Conservation (phyloP, 2,888 invertebrate species). For the Tiliacea citrago region DNA sequence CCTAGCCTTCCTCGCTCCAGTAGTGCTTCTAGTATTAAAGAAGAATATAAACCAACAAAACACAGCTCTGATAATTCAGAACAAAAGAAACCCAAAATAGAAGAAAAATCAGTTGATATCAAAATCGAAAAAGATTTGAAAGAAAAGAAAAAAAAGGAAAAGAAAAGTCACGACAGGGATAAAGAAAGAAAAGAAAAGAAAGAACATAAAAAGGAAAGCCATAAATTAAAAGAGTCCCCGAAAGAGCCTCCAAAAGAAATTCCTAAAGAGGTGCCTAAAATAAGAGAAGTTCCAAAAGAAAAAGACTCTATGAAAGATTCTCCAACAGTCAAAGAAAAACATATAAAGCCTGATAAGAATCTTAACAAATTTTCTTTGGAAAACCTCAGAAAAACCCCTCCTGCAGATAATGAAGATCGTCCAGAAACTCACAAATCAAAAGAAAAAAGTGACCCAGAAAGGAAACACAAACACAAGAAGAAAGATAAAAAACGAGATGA, state of each 20-base stretch:
- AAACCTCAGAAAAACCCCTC: constrained; percentile 87
- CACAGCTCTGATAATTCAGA: constrained; percentile 79
- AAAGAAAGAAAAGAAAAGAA: constrained; percentile 91
- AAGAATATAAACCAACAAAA: constrained; percentile 84
- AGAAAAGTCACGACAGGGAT: constrained; percentile 92
- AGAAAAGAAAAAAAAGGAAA: constrained; percentile 91
- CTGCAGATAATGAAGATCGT: constrained; percentile 81
- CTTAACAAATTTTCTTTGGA: constrained; percentile 87
- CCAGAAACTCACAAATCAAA: constrained; percentile 83
- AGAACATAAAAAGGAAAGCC: constrained; percentile 91
- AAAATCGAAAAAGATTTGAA: constrained; percentile 89
- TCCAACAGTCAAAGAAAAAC: constrained; percentile 82
- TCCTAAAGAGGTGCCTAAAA: constrained; percentile 78
- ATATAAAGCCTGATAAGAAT: constrained; percentile 82
- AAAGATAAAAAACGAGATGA: constrained; percentile 93
- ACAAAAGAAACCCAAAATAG: constrained; percentile 83
- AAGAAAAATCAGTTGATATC: constrained; percentile 89
- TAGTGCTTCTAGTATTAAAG: constrained; percentile 86
- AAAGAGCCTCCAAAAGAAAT: constrained; percentile 83
- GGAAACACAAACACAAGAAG: constrained; percentile 92
- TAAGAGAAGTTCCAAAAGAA: constrained; percentile 83
- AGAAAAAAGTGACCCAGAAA: constrained; percentile 89
- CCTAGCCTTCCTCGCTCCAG: constrained; percentile 83
- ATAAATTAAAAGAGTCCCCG: constrained; percentile 85
- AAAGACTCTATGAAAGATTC: constrained; percentile 78